Evolutionary conservation across 2,797 vertebrate genomes (phyloP).

Genomic region (Coccyzus lansbergi): DNA sequence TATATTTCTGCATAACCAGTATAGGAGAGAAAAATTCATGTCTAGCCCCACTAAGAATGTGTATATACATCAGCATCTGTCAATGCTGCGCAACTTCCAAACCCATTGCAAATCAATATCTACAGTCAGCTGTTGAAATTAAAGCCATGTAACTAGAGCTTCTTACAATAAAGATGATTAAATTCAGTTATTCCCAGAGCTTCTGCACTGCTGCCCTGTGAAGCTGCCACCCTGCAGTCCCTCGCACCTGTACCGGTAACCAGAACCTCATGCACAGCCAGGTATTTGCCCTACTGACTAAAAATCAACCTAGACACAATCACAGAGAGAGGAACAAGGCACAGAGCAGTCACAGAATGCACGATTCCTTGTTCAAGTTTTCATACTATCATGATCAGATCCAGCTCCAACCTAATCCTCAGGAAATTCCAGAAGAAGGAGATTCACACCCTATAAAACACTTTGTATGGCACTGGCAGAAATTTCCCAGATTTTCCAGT

Average conservation of each 20-base stretch:
- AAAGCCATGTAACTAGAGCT: background rate
- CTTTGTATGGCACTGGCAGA: background rate
- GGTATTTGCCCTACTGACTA: conserved; percentile 49
- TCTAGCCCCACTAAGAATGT: background rate
- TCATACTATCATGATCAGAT: background rate
- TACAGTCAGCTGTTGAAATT: background rate
- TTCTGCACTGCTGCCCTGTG: background rate
- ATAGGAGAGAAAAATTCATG: background rate
- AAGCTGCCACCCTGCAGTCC: background rate
- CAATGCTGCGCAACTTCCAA: background rate
- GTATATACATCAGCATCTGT: background rate
- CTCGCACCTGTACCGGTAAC: conserved; percentile 38
- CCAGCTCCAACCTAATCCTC: background rate
- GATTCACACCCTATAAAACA: background rate
- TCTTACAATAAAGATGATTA: background rate
- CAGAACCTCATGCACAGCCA: background rate
- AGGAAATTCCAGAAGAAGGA: conserved; percentile 4
- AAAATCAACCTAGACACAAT: conserved; percentile 37
- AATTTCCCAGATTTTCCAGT: background rate
- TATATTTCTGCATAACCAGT: background rate
- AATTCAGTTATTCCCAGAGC: background rate
- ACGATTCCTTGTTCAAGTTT: background rate
- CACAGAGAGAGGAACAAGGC: background rate
- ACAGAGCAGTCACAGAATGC: background rate
- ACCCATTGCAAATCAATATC: background rate